Conservation (phyloP, 1,140 invertebrate genomes). For the Macrostomum lignano region DNA sequence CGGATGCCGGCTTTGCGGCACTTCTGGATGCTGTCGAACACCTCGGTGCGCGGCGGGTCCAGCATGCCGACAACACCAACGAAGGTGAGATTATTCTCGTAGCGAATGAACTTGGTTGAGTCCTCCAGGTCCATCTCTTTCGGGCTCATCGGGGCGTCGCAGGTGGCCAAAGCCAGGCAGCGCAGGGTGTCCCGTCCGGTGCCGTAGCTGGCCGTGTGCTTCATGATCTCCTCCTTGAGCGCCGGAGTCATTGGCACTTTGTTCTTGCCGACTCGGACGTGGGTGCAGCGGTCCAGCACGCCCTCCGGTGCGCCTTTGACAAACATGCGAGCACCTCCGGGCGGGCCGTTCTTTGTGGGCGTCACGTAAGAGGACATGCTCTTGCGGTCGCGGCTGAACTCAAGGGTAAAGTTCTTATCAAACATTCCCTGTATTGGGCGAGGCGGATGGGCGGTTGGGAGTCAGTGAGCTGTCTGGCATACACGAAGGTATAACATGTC, state of each 20-base stretch:
- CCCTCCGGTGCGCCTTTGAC: conserved; percentile 80
- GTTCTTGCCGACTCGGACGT: conserved; percentile 62
- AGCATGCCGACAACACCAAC: conserved; percentile 98
- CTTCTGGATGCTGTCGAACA: conserved; percentile 66
- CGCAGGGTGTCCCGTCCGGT: conserved; percentile 65
- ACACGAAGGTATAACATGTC: no score
- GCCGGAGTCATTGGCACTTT: conserved; percentile 69
- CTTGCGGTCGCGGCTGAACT: conserved; percentile 98
- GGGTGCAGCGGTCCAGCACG: conserved; percentile 79
- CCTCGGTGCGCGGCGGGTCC: conserved; percentile 93
- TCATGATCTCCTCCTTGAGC: conserved; percentile 34
- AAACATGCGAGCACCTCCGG: conserved; percentile 65
- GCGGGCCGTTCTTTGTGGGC: conserved; percentile 42
- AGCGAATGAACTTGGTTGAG: conserved; percentile 74
- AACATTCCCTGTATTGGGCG: conserved; percentile 31
- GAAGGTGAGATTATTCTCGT: conserved; percentile 82
- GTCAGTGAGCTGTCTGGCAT: no score
- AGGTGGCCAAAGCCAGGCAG: conserved; percentile 76
- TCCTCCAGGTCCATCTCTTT: conserved; percentile 82
- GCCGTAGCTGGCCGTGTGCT: conserved; percentile 43
- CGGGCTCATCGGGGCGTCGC: conserved; percentile 51
- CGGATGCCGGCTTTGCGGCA: conserved; percentile 89
- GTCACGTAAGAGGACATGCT: conserved; percentile 91
- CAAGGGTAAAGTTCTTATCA: conserved; percentile 38
- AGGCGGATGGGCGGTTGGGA: conserved; percentile 50